A percentile compares a stretch with the other conserved stretches of the same genome.
Conservation (phyloP, 2,888 invertebrate genomes). For the Dioctria rufipes region DNA sequence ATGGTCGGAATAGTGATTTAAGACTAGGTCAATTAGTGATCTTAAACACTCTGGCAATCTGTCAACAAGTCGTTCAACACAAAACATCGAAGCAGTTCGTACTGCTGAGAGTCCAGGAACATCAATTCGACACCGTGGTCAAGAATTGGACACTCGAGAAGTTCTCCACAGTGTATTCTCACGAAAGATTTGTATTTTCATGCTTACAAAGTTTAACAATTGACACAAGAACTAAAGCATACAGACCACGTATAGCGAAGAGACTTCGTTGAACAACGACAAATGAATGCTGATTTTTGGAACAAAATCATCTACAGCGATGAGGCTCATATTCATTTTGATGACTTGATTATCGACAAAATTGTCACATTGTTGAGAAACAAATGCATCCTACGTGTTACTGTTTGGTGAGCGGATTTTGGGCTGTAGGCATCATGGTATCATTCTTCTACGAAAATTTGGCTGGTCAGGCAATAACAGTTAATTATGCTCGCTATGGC, state of each 20-base stretch:
- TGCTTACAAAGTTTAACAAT: constrained; percentile 6
- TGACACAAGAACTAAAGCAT: neutral
- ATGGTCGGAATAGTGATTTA: constrained; percentile 14
- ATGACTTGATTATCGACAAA: neutral
- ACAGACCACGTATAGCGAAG: neutral
- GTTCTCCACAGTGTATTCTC: constrained; percentile 30
- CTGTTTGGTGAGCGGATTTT: neutral
- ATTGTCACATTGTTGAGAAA: neutral
- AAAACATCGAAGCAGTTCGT: constrained; percentile 61
- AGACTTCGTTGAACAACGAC: neutral
- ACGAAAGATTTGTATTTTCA: constrained; percentile 45
- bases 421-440: too few species aligned
- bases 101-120: constrained; percentile 60
- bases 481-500: constrained; percentile 12
- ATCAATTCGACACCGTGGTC: constrained; percentile 61
- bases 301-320: constrained; percentile 10
- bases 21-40: constrained; percentile 62
- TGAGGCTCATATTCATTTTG: neutral
- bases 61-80: constrained; percentile 36
- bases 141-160: constrained; percentile 36
- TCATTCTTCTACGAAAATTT: constrained; percentile 13
- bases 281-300: constrained; percentile 1
- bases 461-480: neutral
- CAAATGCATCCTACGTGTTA: neutral
- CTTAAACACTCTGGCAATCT: constrained; percentile 59